Conservation (phyloP, 2,797 vertebrate genomes). For the Apogon hyalosoma region DNA sequence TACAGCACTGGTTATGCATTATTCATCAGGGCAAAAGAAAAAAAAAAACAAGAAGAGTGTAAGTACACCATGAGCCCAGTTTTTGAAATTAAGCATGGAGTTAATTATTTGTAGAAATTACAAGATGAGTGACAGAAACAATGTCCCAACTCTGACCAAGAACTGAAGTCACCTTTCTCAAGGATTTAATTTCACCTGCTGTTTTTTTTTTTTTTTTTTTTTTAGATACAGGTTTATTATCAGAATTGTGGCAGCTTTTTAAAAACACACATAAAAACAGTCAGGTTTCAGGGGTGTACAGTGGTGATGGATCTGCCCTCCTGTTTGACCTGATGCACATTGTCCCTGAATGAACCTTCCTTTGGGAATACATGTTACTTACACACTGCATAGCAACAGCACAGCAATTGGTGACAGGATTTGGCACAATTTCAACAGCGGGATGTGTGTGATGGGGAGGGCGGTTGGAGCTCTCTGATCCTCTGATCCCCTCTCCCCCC, state of each 20-base stretch:
- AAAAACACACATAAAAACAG: conserved; percentile 30
- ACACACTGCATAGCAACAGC: conserved; percentile 59
- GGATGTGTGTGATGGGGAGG: conserved; percentile 66
- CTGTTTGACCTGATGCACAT: conserved; percentile 60
- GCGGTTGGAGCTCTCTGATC: conserved; percentile 53
- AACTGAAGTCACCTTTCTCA: conserved; percentile 21
- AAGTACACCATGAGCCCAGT: conserved; percentile 17
- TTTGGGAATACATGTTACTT: conserved; percentile 71
- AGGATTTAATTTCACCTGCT: conserved; percentile 29
- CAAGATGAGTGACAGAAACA: background rate
- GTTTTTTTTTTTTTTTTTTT: too few relatives aligned
- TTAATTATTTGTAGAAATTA: background rate
- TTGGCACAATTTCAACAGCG: conserved; percentile 62
- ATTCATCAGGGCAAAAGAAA: conserved; percentile 28
- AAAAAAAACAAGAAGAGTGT: background rate
- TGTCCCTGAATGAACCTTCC: conserved; percentile 64
- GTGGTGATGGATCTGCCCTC: conserved; percentile 38
- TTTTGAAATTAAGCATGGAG: conserved; percentile 8
- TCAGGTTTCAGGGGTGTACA: conserved; percentile 35
- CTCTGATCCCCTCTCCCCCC: conserved; percentile 62
- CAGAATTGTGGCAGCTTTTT: conserved; percentile 37
- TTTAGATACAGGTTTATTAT: background rate
- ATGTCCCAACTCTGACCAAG: conserved; percentile 23
- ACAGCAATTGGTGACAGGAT: conserved; percentile 52
- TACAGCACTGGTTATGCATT: conserved; percentile 22